A percentile compares a stretch with the other conserved stretches of the same genome.
phyloP scores from a whole-genome alignment of 2,113 vertebrate genomes.

The Rhinolophus sinicus region DNA sequence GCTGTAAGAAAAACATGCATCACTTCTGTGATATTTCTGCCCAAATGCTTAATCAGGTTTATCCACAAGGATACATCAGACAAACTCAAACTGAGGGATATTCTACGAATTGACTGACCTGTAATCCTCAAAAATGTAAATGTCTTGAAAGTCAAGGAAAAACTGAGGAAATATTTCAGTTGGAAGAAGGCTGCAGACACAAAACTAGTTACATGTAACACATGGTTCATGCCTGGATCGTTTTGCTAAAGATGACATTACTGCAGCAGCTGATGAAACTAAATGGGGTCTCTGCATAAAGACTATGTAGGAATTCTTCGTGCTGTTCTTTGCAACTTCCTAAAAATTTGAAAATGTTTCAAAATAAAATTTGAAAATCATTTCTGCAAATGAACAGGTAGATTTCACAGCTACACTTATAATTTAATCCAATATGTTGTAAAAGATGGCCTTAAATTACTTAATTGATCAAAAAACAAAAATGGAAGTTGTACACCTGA shows the following conservation, averaged over 20 bases:
- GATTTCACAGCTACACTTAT: neutral
- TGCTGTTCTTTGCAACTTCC: neutral
- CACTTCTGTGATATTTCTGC: neutral
- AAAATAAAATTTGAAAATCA: conserved; percentile 38
- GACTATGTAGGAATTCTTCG: neutral
- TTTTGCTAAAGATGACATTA: neutral
- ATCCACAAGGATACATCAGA: neutral
- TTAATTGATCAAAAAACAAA: neutral
- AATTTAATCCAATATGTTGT: neutral
- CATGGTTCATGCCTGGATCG: neutral
- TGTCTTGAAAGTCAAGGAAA: conserved; percentile 11
- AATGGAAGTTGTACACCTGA: neutral
- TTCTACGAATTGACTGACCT: neutral
- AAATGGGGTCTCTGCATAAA: neutral
- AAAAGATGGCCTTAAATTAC: neutral
- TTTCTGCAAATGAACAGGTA: neutral
- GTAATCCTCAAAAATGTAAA: neutral
- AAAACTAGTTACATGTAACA: neutral
- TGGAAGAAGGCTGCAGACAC: neutral
- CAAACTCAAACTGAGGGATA: neutral
- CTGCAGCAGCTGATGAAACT: neutral
- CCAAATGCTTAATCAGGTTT: neutral
- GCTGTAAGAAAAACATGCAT: neutral
- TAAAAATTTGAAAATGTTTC: conserved; percentile 3
- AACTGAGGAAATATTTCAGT: neutral